phyloP scores from a whole-genome alignment of 2,888 invertebrate species.

The Mesorhabditis belari region DNA sequence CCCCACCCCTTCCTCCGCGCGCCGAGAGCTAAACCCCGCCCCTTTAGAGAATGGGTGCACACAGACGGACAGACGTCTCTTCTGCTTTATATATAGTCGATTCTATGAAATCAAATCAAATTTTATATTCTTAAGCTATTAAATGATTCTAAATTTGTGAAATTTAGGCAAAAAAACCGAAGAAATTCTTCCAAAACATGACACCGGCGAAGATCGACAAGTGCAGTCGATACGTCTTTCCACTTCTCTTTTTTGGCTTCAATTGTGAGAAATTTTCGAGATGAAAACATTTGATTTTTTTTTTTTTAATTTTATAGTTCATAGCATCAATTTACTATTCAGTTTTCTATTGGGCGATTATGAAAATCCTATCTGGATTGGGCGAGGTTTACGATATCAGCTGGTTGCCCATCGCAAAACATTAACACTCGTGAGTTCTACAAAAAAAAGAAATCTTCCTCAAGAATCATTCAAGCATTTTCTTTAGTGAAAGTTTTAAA shows the following conservation, averaged over 20 bases:
- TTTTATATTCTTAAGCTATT: neutral
- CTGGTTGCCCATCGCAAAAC: slow-evolving; percentile 11
- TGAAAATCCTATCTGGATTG: slow-evolving; percentile 25
- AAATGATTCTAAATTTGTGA: neutral
- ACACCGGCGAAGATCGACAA: slow-evolving; percentile 98
- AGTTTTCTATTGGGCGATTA: slow-evolving; percentile 39
- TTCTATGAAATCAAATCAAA: too few species aligned
- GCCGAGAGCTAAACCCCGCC: too few species aligned
- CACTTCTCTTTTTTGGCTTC: slow-evolving; percentile 55
- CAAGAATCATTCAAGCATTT: too few species aligned
- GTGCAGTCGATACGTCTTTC: slow-evolving; percentile 94
- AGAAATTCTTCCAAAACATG: slow-evolving; percentile 31
- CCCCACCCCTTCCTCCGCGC: too few species aligned
- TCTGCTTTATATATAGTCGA: too few species aligned
- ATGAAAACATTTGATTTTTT: neutral
- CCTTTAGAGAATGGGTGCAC: too few species aligned
- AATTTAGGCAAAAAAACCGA: slow-evolving; percentile 18
- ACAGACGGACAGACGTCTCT: too few species aligned
- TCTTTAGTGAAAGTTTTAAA: too few species aligned
- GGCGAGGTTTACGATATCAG: slow-evolving; percentile 18
- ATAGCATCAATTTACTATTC: slow-evolving; percentile 9
- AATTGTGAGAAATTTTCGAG: slow-evolving; percentile 23
- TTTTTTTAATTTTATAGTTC: neutral
- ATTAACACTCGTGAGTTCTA: slow-evolving; percentile 2
- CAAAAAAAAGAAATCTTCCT: too few species aligned